Conservation (phyloP, 1,140 invertebrate genomes). For the Drosophila eugracilis region DNA sequence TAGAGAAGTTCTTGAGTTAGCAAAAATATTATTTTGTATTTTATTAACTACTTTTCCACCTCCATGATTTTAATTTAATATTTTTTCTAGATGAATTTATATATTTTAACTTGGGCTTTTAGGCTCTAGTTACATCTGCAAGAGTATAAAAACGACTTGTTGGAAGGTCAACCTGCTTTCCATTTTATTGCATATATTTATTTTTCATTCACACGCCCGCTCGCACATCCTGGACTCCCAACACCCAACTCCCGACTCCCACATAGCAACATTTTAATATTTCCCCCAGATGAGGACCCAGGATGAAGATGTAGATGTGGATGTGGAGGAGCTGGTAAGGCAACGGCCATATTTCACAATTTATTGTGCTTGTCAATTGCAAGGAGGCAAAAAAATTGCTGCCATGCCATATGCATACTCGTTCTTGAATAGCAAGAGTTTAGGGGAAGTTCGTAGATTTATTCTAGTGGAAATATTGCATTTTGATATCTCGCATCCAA, state of each 20-base stretch:
- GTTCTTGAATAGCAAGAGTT: constrained; percentile 18
- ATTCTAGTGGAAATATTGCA: constrained; percentile 74
- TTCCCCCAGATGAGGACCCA: constrained; percentile 15
- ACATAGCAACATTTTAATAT: constrained; percentile 53
- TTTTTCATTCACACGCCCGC: constrained; percentile 37
- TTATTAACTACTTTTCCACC: not conserved
- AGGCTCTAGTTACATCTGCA: too few relatives aligned
- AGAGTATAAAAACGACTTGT: not conserved
- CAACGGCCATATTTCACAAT: constrained; percentile 73
- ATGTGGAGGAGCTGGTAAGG: constrained; percentile 20
- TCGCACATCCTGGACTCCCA: constrained; percentile 31
- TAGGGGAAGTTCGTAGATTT: constrained; percentile 51
- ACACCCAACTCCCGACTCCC: too few relatives aligned
- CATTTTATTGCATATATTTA: constrained; percentile 24
- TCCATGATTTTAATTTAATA: too few relatives aligned
- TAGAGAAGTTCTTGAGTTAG: too few relatives aligned
- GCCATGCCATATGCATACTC: constrained; percentile 37
- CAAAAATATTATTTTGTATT: too few relatives aligned
- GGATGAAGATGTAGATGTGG: constrained; percentile 10
- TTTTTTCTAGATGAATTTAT: not conserved
- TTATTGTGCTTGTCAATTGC: constrained; percentile 82
- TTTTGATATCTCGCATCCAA: constrained; percentile 49
- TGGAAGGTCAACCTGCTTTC: not conserved
- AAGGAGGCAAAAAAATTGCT: constrained; percentile 35
- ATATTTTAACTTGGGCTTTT: not conserved